Base-by-base conservation (phyloP, 2,888 invertebrate species). In the Drosophila anomalipes region DNA sequence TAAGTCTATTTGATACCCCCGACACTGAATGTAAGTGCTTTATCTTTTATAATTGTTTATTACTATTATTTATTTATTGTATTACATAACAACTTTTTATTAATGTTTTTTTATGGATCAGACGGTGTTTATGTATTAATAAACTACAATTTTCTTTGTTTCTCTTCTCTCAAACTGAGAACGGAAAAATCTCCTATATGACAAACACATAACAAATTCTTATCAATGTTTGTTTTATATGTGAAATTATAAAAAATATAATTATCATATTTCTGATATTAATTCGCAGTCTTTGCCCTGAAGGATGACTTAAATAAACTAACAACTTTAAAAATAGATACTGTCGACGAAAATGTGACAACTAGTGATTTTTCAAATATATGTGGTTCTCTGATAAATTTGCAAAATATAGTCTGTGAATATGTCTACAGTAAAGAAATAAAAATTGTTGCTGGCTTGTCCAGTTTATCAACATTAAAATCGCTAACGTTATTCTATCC, bases 281-380 rank as follows among this genome's bases (percentile, higher is more conserved):
- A 5, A 32, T 3, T 67, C 53, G 6, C 32, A 74, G 75, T 56
- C 4, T n/a, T 4, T 28, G 58, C 62, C 12, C 51, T 74, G 4
- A 59, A 41, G 16, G 19, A 19, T 37, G 37, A 56, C 6, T 54
- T 10, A 10, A 62, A 61, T 51, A 51, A 62, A 12, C 19, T 74
- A 12, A 68, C 41, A 32, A 59, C 58, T 19, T 53, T 74, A n/a
- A 74, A 74, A 22, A 16, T 74, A 32, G 57, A 16, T 33, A 68
- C 39, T 22, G 1, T 54, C n/a, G 58, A 54, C 44, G 35, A 62
- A 58, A 68, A 53, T 35, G 26, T 70, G 30, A 56, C 41, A n/a
- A 10, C 30, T 12, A 26, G 1, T 10, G 41, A 74, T 33, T 53
- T 74, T 26, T 19, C 16, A 14, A 41, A 37, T 5, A 49, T 68